phyloP scores from a whole-genome alignment of 2,113 vertebrate species.

The Melanotaenia duboulayi region DNA sequence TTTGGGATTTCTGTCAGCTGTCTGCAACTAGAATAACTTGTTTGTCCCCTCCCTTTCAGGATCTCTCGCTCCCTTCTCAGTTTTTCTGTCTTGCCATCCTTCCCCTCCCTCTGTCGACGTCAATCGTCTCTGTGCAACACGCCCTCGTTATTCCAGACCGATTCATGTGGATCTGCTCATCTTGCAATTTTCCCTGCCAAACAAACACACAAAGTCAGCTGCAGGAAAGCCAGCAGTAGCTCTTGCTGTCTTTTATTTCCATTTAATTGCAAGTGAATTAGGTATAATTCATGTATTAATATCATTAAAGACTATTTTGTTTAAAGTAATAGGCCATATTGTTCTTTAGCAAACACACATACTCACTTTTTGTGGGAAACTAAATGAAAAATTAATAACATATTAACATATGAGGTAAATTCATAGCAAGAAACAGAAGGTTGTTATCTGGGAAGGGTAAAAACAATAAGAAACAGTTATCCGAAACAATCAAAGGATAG shows the following conservation, averaged over 20 bases:
- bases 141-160: slow-evolving; percentile 25
- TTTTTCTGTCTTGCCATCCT: slow-evolving; percentile 46
- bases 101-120: slow-evolving; percentile 29
- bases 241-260: slow-evolving; percentile 24
- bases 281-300: slow-evolving; percentile 22
- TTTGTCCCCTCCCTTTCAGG: slow-evolving; percentile 47
- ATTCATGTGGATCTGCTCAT: slow-evolving; percentile 27
- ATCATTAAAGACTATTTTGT: slow-evolving; percentile 4
- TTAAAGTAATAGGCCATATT: neutral
- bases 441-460: neutral
- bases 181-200: slow-evolving; percentile 23
- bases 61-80: slow-evolving; percentile 34
- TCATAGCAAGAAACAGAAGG: neutral
- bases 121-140: slow-evolving; percentile 47
- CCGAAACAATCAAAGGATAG: neutral
- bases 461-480: neutral
- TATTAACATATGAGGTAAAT: neutral
- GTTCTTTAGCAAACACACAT: no score
- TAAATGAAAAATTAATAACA: neutral
- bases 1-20: slow-evolving; percentile 80
- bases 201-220: neutral
- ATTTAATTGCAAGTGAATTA: slow-evolving; percentile 19
- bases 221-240: neutral
- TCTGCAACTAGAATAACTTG: slow-evolving; percentile 82
- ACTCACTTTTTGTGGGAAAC: neutral